Percentiles rank a stretch among this genome's conserved stretches.
phyloP scores from a whole-genome alignment of 2,113 vertebrate species.

The Clarias batrachus region DNA sequence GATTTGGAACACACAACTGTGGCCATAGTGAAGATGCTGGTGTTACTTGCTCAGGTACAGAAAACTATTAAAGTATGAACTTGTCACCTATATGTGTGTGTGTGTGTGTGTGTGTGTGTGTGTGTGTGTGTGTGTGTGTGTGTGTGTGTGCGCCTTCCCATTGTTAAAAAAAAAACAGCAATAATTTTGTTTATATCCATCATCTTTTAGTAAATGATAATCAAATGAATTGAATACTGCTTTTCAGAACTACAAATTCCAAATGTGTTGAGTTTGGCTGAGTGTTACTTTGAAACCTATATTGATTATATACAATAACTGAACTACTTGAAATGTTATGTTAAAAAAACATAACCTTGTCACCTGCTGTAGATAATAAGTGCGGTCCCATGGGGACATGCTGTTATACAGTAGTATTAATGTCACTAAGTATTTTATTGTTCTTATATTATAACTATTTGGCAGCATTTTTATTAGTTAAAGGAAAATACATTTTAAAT shows the following conservation, averaged over 20 bases:
- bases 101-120: background rate
- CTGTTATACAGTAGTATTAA: no score
- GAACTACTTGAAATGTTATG: no score
- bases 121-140: background rate
- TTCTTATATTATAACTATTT: background rate
- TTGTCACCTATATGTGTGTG: background rate
- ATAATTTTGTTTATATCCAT: no score
- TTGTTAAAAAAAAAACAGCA: no score
- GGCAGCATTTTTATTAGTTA: no score
- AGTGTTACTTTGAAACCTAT: background rate
- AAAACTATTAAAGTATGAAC: background rate
- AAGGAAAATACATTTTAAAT: no score
- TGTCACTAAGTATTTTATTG: no score
- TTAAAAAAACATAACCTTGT: background rate
- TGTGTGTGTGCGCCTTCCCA: background rate
- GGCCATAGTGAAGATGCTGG: slow-evolving; percentile 53
- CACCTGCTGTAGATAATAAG: background rate
- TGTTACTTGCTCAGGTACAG: slow-evolving; percentile 8
- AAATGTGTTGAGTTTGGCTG: background rate
- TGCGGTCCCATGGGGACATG: no score
- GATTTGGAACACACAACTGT: no score
- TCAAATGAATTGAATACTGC: background rate
- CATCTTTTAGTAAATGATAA: no score
- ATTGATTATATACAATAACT: no score
- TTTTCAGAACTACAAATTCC: background rate